These are phyloP conservation scores for Alaudala cheleensis DNA, from an alignment of 2,113 vertebrate species.

Conservation along the genomic window DNA sequence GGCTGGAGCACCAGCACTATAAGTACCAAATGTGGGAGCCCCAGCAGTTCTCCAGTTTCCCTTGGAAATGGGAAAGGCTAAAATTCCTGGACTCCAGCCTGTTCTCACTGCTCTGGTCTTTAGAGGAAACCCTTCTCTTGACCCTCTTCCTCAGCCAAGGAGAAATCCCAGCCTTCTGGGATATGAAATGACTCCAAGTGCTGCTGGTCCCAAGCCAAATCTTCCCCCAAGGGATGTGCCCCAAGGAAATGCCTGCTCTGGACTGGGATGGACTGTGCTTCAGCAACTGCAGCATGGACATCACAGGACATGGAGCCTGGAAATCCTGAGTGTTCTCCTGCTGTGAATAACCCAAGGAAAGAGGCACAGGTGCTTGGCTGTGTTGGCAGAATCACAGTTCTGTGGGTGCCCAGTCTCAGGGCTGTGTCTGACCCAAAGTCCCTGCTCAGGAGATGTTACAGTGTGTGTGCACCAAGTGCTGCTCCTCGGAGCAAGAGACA, in stretches of 20 bases:
- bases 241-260: not conserved
- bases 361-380: not conserved
- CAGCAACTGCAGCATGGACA: not conserved
- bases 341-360: not conserved
- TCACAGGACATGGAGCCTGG: not conserved
- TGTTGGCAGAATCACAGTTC: not conserved
- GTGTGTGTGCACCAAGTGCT: not conserved
- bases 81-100: not conserved
- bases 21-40: not conserved
- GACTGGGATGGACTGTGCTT: not conserved
- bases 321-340: not conserved
- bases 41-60: not conserved
- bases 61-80: not conserved
- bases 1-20: not conserved
- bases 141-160: not conserved
- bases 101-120: not conserved
- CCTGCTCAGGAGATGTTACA: not conserved
- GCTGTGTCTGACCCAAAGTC: not conserved
- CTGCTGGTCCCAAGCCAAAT: not conserved
- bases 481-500: not conserved
- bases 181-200: not conserved
- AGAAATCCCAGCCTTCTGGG: not conserved
- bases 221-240: not conserved
- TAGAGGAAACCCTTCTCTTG: not conserved
- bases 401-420: not conserved